These are phyloP conservation scores for Oncorhynchus keta DNA, from an alignment of 2,113 vertebrate genomes.

Conservation along the genomic window DNA sequence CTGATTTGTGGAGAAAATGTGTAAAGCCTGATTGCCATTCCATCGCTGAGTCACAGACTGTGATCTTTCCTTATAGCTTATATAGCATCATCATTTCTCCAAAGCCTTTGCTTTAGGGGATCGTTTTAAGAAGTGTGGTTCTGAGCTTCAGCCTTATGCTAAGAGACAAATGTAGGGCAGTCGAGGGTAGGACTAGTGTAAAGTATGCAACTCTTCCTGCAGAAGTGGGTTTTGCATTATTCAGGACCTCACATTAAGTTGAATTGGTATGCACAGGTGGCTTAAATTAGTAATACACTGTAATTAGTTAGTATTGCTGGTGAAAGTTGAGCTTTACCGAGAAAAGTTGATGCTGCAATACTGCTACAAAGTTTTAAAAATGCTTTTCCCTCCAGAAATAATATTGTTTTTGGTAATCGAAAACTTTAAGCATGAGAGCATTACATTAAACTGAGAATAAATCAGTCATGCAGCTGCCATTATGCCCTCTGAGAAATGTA, in stretches of 20 bases:
- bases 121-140: not conserved
- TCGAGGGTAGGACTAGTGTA: not conserved
- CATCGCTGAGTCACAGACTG: slow-evolving; percentile 22
- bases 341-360: slow-evolving; percentile 13
- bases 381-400: no score
- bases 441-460: slow-evolving; percentile 74
- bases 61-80: slow-evolving; percentile 16
- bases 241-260: not conserved
- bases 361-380: no score
- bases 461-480: slow-evolving; percentile 67
- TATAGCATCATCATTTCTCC: not conserved
- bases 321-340: slow-evolving; percentile 29
- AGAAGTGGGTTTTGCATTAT: slow-evolving; percentile 48
- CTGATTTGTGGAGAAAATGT: not conserved
- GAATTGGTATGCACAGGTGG: not conserved
- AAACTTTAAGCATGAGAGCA: slow-evolving; percentile 60
- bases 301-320: slow-evolving; percentile 35
- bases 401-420: not conserved
- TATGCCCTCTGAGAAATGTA: slow-evolving; percentile 62
- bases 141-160: slow-evolving; percentile 1
- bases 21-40: slow-evolving; percentile 39
- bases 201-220: not conserved
- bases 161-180: slow-evolving; percentile 16
- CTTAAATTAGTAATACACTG: slow-evolving; percentile 32
- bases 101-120: not conserved